phyloP scores from a whole-genome alignment of 2,113 vertebrate species.

The Ammodytes dubius region DNA sequence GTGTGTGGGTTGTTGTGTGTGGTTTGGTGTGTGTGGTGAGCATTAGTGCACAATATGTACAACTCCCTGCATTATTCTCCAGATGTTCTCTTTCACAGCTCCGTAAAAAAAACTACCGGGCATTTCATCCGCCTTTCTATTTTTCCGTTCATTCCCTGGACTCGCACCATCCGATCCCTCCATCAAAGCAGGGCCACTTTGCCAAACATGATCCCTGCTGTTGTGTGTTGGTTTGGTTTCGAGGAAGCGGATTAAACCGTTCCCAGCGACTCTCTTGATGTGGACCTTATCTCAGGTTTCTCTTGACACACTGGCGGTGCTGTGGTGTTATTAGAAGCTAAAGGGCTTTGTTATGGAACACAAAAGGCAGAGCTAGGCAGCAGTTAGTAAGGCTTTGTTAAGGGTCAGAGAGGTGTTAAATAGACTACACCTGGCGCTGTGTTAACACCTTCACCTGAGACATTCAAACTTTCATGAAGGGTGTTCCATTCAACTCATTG shows the following conservation, averaged over 20 bases:
- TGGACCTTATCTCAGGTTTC: slow-evolving; percentile 82
- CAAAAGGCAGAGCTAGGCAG: slow-evolving; percentile 80
- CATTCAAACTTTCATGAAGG: slow-evolving; percentile 41
- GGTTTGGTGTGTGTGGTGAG: slow-evolving; percentile 32
- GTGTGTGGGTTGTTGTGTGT: slow-evolving; percentile 1
- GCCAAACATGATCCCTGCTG: slow-evolving; percentile 81
- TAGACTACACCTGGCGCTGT: slow-evolving; percentile 78
- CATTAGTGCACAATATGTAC: slow-evolving; percentile 32
- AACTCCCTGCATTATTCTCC: slow-evolving; percentile 66
- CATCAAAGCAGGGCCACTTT: slow-evolving; percentile 80
- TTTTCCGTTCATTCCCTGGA: slow-evolving; percentile 51
- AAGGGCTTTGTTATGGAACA: slow-evolving; percentile 82
- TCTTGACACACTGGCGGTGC: slow-evolving; percentile 71
- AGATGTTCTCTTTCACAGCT: slow-evolving; percentile 72
- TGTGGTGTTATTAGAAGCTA: slow-evolving; percentile 80
- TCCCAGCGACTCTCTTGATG: slow-evolving; percentile 80
- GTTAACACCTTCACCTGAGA: slow-evolving; percentile 80
- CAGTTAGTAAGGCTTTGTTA: slow-evolving; percentile 81
- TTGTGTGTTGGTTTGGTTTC: slow-evolving; percentile 81
- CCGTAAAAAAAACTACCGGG: slow-evolving; percentile 47
- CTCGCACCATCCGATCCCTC: slow-evolving; percentile 76
- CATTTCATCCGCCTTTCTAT: slow-evolving; percentile 50
- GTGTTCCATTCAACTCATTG: slow-evolving; percentile 28
- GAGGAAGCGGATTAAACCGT: slow-evolving; percentile 80
- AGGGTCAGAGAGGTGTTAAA: slow-evolving; percentile 83